Evolutionary conservation across 2,888 invertebrate species (phyloP).

Genomic region (Pharmacophagus antenor): DNA sequence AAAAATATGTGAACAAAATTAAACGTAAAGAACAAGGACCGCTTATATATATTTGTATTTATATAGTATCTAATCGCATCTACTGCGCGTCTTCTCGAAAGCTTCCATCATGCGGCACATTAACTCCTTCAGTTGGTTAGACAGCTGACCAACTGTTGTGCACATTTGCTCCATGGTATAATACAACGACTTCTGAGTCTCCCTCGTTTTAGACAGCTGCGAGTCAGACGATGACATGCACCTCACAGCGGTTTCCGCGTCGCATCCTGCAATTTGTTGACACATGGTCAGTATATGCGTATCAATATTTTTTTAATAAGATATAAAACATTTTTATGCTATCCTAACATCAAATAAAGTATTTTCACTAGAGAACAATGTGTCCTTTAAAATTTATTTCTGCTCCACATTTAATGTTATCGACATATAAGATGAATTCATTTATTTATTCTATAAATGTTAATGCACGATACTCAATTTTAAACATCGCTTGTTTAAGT

Average conservation of each 20-base stretch:
- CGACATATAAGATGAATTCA: no score
- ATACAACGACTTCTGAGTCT: constrained; percentile 33
- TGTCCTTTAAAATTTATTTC: no score
- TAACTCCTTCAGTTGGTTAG: constrained; percentile 42
- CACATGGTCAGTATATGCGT: no score
- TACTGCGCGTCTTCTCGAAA: constrained; percentile 24
- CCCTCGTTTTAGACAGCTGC: constrained; percentile 23
- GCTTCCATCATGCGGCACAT: constrained; percentile 40
- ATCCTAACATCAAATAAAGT: no score
- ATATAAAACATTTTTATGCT: no score
- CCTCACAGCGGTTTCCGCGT: constrained; percentile 19
- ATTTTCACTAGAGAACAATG: no score
- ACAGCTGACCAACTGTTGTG: constrained; percentile 45
- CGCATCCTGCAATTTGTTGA: constrained; percentile 32
- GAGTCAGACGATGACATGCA: constrained; percentile 35
- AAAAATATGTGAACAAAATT: background rate
- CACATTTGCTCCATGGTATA: constrained; percentile 45
- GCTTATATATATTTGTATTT: no score
- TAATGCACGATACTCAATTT: no score
- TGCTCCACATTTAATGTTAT: no score
- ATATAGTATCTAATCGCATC: background rate
- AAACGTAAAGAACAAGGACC: background rate
- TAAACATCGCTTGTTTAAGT: background rate
- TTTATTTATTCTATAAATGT: no score
- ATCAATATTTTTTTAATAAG: no score